phyloP scores from a whole-genome alignment of 2,113 vertebrate genomes.

The Actinemys pallida region DNA sequence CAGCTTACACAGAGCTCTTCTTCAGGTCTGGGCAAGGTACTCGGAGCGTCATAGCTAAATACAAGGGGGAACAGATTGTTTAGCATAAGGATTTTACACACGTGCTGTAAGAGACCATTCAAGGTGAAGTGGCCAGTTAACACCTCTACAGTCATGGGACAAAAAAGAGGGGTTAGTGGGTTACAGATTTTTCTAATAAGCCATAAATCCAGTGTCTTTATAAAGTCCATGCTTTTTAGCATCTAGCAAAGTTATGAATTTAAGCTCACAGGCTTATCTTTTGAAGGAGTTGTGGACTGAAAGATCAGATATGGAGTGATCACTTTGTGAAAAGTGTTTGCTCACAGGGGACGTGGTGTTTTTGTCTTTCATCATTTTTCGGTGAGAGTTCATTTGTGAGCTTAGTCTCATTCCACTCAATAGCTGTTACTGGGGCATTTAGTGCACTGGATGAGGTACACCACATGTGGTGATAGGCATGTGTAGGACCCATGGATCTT shows the following conservation, averaged over 20 bases:
- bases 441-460: too few species aligned
- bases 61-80: neutral
- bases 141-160: neutral
- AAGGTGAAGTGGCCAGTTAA: neutral
- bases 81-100: neutral
- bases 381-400: too few species aligned
- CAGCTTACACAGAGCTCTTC: neutral
- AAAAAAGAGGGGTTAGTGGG: neutral
- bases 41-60: neutral
- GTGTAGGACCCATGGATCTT: too few species aligned
- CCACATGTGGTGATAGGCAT: too few species aligned
- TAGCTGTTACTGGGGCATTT: too few species aligned
- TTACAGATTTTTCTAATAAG: neutral
- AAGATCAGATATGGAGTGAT: too few species aligned
- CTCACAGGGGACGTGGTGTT: too few species aligned
- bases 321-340: too few species aligned
- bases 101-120: neutral
- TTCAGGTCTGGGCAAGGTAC: neutral
- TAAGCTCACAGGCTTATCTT: too few species aligned
- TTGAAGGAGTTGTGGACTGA: too few species aligned
- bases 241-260: neutral
- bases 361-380: too few species aligned
- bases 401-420: too few species aligned
- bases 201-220: neutral
- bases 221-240: neutral